phyloP scores from a whole-genome alignment of 2,113 vertebrate genomes.

The Callorhinus ursinus region DNA sequence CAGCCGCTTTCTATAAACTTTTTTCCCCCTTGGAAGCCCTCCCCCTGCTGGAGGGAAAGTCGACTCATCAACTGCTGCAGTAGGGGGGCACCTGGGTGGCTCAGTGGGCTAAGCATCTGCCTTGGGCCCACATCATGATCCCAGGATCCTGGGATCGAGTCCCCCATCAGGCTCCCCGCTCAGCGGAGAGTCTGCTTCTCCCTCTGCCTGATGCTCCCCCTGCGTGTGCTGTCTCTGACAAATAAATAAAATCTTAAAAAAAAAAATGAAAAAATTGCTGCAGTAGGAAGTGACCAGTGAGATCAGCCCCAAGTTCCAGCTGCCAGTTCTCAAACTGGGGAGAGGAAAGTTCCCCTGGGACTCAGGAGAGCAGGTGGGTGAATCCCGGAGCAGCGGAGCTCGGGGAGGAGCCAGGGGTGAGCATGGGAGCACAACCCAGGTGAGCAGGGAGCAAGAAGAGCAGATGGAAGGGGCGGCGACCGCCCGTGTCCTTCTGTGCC shows the following conservation, averaged over 20 bases:
- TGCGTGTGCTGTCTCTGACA: no score
- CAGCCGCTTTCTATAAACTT: not conserved
- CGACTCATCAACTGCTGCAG: not conserved
- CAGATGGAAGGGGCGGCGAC: fast-evolving
- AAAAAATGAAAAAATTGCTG: no score
- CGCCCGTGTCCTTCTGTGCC: fast-evolving
- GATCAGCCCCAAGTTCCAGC: not conserved
- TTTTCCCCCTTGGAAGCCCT: not conserved
- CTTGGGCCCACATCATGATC: not conserved
- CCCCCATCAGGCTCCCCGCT: not conserved
- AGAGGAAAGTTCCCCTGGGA: not conserved
- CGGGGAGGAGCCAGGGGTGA: no score
- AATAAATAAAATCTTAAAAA: no score
- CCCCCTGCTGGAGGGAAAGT: not conserved
- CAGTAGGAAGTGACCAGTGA: not conserved
- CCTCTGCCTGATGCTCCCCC: not conserved
- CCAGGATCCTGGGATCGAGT: not conserved
- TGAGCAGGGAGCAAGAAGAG: fast-evolving
- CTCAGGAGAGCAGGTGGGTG: not conserved
- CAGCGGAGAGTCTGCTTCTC: not conserved
- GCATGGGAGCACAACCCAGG: not conserved
- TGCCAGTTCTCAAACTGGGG: not conserved
- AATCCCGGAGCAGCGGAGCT: no score
- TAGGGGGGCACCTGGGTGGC: not conserved
- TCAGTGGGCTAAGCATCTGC: not conserved